Base-by-base conservation (phyloP, 2,888 invertebrate genomes). In the Phania funesta region DNA sequence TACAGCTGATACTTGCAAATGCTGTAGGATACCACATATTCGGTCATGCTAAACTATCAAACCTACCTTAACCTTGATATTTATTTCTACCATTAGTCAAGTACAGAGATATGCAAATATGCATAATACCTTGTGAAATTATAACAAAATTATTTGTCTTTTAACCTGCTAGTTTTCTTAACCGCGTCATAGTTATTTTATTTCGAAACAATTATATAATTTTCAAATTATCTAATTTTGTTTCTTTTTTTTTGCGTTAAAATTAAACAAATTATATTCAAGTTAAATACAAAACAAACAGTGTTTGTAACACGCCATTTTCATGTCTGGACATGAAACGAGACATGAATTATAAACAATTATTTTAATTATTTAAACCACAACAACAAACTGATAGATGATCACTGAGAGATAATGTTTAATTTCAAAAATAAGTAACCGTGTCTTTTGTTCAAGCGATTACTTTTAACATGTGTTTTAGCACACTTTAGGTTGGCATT, bases 351-450 rank as follows among this genome's bases (percentile, higher is more conserved):
- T 65, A 64, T 50, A 58, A 71, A 32, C 29, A 71, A 71, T 64
- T 77, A 77, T 77, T 78, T 71, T 48, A 78, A 78, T 78, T 78
- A 65, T 71, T 71, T 73, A 24, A 65, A n/a, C 8, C 16, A 44
- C 29, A 26, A 24, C 22, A 52, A 32, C 11, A 48, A 18, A 32
- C 8, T 22, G 20, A 35, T 32, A 35, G n/a, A 70, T 16, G 13
- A 50, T 35, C 35, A 9, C n/a, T 20, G 20, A 16, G 38, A 73
- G 29, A 74, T 8, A 16, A 44, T 64, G 58, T 62, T 56, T 68
- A 54, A 62, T 54, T 54, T 48, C 32, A 48, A 35, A 29, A 62
- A 46, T 62, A 62, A 29, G 22, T 41, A 29, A 62, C 26, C 3
- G 6, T 18, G 18, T 24, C 7, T 35, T 9, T 52, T 50, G 11